Evolutionary conservation across 2,113 vertebrate genomes (phyloP), one percentile per base, ranked within the genome.

Genomic region (Notothenia coriiceps): DNA sequence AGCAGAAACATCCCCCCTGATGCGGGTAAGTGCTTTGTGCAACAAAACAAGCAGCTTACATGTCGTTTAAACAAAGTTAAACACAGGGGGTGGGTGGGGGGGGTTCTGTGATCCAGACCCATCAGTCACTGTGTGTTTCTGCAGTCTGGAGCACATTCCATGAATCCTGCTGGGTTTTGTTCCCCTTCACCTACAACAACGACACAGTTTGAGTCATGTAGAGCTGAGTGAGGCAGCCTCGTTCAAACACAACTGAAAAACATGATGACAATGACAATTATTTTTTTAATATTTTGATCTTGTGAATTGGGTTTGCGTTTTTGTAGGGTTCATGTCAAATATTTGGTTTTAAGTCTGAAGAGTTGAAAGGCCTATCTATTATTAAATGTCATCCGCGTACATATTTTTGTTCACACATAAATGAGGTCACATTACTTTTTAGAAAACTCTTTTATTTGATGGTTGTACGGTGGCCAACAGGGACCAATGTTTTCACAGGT

Each of bases 91-190:
- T 5, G 66, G 49, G 55, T n/a, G 12, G 49, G 35, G 33, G 22
- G 56, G 9, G 82, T 43, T 87, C 72, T 76, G 79, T 50, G 79
- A 86, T 86, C 79, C 79, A 66, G 79, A 78, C 72, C 79, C 89
- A 82, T 89, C 89, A 89, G 82, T 89, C 82, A 74, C 46, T 9
- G 61, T 5, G 64, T 2, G 59, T 83, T 88, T 89, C 82, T 85
- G 82, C 89, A 79, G 77, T 82, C 79, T 82, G 89, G 77, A 84
- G 87, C 89, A 91, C 89, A 92, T 92, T 92, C 91, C 91, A 66
- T 6, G 11, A 84, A 66, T 62, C 91, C 89, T 87, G 89, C 91
- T 91, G 91, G n/a, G 86, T 79, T 92, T 91, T 88, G 89, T 91
- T 92, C 88, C 84, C 71, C 60, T 81, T 88, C 77, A 85, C 56